Conservation (phyloP, 2,888 invertebrate genomes). For the Cyclophora punctaria region DNA sequence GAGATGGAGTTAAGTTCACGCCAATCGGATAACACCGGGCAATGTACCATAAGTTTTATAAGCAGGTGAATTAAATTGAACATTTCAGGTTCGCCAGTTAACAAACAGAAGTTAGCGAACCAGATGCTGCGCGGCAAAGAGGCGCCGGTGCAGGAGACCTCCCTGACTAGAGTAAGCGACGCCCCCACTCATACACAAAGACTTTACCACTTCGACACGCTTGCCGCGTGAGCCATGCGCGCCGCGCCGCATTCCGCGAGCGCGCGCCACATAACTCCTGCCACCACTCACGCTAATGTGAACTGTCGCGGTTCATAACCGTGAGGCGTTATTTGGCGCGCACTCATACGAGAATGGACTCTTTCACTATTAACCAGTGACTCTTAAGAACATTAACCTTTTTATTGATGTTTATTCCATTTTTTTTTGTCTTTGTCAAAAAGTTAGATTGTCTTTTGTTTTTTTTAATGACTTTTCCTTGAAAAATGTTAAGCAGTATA, state of each 20-base stretch:
- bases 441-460: too few relatives aligned
- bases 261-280: neutral
- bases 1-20: too few relatives aligned
- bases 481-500: too few relatives aligned
- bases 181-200: constrained; percentile 34
- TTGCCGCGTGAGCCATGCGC: constrained; percentile 37
- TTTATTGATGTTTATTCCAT: too few relatives aligned
- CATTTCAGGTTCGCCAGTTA: constrained; percentile 85
- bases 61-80: constrained; percentile 38
- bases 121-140: constrained; percentile 80
- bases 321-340: too few relatives aligned
- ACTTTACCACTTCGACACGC: constrained; percentile 56
- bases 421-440: too few relatives aligned
- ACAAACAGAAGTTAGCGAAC: constrained; percentile 87
- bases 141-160: constrained; percentile 84
- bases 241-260: constrained; percentile 2
- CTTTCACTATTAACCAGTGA: neutral
- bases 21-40: neutral
- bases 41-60: constrained; percentile 29
- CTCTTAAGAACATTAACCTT: too few relatives aligned
- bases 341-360: constrained; percentile 24
- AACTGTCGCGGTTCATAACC: too few relatives aligned
- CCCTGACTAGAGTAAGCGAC: constrained; percentile 85
- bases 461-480: too few relatives aligned
- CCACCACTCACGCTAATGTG: too few relatives aligned